phyloP scores from a whole-genome alignment of 2,888 invertebrate genomes.

The Acanthoscelides obtectus region DNA sequence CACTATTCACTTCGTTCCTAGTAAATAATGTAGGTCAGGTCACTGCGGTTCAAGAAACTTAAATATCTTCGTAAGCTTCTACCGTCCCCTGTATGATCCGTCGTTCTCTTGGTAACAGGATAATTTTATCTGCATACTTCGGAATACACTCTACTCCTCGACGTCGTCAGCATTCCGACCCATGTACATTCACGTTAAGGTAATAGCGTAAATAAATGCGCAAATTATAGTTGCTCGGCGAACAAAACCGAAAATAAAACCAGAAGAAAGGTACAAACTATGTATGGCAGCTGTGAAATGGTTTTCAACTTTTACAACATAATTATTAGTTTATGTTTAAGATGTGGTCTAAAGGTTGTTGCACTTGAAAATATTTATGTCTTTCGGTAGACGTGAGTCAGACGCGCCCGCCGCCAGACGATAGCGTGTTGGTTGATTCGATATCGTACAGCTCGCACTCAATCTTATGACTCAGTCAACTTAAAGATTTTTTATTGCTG shows the following conservation, averaged over 20 bases:
- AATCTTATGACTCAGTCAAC: too few relatives aligned
- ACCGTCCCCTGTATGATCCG: background rate
- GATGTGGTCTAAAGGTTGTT: background rate
- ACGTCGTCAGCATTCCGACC: background rate
- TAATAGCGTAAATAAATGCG: background rate
- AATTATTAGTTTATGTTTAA: background rate
- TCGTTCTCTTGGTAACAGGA: background rate
- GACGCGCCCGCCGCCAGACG: background rate
- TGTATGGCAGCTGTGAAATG: background rate
- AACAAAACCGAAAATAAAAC: background rate
- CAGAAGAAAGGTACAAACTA: background rate
- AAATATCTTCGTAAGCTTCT: too few relatives aligned
- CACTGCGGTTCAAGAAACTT: too few relatives aligned
- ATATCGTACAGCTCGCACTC: too few relatives aligned
- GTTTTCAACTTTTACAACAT: background rate
- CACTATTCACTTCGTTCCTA: too few relatives aligned
- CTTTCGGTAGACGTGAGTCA: background rate
- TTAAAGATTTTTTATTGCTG: too few relatives aligned
- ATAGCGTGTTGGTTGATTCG: background rate
- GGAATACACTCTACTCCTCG: background rate
- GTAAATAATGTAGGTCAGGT: too few relatives aligned
- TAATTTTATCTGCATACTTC: background rate
- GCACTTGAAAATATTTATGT: background rate
- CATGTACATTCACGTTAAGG: background rate
- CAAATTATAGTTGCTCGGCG: background rate